phyloP scores from a whole-genome alignment of 2,113 vertebrate species.

The Sorex araneus region DNA sequence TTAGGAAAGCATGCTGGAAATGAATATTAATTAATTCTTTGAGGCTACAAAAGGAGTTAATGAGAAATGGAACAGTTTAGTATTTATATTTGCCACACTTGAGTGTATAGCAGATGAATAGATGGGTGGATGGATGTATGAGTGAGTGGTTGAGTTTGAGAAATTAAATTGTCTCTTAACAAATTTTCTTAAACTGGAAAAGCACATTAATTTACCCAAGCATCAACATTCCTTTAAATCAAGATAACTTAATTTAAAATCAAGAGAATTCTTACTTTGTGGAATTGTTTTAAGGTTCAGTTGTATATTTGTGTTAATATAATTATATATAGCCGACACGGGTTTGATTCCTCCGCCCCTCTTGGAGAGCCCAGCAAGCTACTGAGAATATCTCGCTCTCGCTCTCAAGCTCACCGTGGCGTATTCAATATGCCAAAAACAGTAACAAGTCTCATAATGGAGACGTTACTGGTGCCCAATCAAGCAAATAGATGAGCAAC shows the following conservation, averaged over 20 bases:
- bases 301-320: background rate
- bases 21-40: slow-evolving; percentile 1
- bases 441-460: too few relatives aligned
- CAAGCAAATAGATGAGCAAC: too few relatives aligned
- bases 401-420: too few relatives aligned
- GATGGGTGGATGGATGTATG: background rate
- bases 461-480: too few relatives aligned
- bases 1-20: background rate
- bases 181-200: background rate
- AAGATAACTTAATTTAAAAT: slow-evolving; percentile 47
- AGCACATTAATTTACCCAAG: slow-evolving; percentile 34
- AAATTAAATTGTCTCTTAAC: slow-evolving; percentile 30
- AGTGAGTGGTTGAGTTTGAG: background rate
- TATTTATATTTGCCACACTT: background rate
- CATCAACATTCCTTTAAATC: slow-evolving; percentile 43
- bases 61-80: background rate
- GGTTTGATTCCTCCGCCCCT: too few relatives aligned
- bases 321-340: too few relatives aligned
- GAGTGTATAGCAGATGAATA: background rate
- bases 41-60: slow-evolving; percentile 15
- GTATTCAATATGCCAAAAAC: too few relatives aligned
- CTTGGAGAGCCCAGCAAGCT: too few relatives aligned
- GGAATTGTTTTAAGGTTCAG: background rate
- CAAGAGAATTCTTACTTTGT: slow-evolving; percentile 17
- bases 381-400: too few relatives aligned